Evolutionary conservation across 2,113 vertebrate genomes (phyloP), one percentile per base, ranked within the genome.

Genomic region (Cololabis saira): DNA sequence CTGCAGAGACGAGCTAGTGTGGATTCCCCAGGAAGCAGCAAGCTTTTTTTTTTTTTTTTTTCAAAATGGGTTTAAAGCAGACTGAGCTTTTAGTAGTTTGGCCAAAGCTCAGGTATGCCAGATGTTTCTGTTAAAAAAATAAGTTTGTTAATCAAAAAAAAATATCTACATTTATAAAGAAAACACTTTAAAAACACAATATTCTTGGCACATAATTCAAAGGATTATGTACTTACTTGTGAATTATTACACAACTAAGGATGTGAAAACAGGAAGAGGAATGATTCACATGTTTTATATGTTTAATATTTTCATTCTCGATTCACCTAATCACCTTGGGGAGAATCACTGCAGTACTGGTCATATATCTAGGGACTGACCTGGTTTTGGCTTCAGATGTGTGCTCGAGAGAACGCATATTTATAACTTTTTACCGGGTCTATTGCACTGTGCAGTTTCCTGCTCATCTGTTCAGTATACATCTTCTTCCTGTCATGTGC

Each of bases 21-120:
- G 71, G 74, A 89, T 85, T 84, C 81, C 69, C 73, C 55, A 67
- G 67, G 22, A 73, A 67, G 65, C 64, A 61, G 76, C 45, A 66
- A 51, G 40, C 64, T 56, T 78, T 33, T 27, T 27, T 37, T 37
- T 37, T 69, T 61, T 78, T 59, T 84, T 72, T 56, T 40, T 58
- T 68, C 62, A 76, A 55, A 19, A 57, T 15, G 50, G 47, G 13
- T 45, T 71, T 89, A 11, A 74, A 70, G 81, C 65, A 6, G 16
- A 37, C 33, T 37, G 33, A 37, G 33, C 10, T 37, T n/a, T 7
- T 37, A 37, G 33, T 37, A 37, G 33, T 37, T 7, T 17, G 71
- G 65, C 42, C 65, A 62, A 47, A 71, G 71, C 54, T 78, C 71
- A 52, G 61, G 33, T 60, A 76, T 30, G 53, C 66, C 48, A 64